Evolutionary conservation across 2,888 invertebrate genomes (phyloP), one percentile per base, ranked within the genome.

Genomic region (Aproaerema taeniolella): DNA sequence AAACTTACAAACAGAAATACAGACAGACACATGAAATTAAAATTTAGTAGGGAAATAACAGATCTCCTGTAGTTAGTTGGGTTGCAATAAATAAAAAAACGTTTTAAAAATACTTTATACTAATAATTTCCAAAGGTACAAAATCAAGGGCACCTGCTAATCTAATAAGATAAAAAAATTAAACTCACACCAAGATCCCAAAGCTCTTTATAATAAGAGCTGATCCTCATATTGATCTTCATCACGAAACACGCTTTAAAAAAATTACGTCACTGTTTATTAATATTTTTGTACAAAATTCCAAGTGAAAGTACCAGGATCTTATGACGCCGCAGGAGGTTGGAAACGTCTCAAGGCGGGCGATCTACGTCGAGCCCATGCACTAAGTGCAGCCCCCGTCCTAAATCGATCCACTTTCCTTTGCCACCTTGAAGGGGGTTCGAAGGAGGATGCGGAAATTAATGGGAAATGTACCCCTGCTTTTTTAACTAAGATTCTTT

Each of bases 351-450:
- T 53, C 53, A 61, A 70, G 66, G 60, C 78, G 73, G 59, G 65
- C 64, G 63, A 66, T 67, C 67, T 64, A 67, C 50, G 56, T 61
- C 61, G 63, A 55, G 59, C 65, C 74, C 68, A 66, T 77, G 76
- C 74, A 72, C 67, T 61, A 68, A 79, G 71, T 80, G 82, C 80
- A 77, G 49, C 54, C 58, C 56, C 60, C 59, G 59, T 52, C 53
- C 50, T 58, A 52, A 70, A 74, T 71, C 75, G 79, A 82, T 79
- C 76, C 53, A 71, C 69, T 75, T 76, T 75, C 71, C 67, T 29
- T 30, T 37, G 25, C 28, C 30, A 37, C 37, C 37, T n/a, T 35
- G 25, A 35, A 35, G 35, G 35, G 35, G 26, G 35, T n/a, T n/a
- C n/a, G n/a, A n/a, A n/a, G n/a, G n/a, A n/a, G n/a, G n/a, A n/a